A percentile compares a stretch with the other conserved stretches of the same genome.
Conservation (phyloP, 2,797 vertebrate genomes). For the Chelonia mydas region DNA sequence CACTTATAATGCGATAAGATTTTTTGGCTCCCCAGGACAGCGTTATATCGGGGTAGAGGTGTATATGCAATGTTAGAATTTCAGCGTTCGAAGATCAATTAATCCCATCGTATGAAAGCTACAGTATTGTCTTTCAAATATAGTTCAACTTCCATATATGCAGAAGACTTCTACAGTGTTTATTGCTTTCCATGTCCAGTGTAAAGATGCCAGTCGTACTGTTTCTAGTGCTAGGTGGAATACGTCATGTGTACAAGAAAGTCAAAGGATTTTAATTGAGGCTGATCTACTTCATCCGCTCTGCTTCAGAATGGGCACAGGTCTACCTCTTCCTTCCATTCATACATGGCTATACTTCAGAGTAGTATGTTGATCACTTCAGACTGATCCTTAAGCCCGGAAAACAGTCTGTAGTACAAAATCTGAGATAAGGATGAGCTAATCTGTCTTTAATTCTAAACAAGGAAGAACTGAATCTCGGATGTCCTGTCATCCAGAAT, state of each 20-base stretch:
- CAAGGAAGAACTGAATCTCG: not conserved
- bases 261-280: not conserved
- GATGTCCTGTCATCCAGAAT: not conserved
- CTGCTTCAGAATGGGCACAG: not conserved
- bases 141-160: not conserved
- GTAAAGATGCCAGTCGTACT: not conserved
- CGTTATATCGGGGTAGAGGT: too few species aligned
- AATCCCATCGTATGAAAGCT: not conserved
- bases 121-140: not conserved
- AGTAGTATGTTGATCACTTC: not conserved
- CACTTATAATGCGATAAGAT: too few species aligned
- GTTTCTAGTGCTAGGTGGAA: not conserved
- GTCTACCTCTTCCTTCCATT: not conserved
- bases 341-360: not conserved
- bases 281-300: not conserved
- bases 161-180: not conserved
- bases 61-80: not conserved
- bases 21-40: too few species aligned
- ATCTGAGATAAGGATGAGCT: not conserved
- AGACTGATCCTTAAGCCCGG: not conserved
- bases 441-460: conserved; percentile 24
- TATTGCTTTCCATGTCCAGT: not conserved
- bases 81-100: not conserved
- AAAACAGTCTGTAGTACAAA: not conserved
- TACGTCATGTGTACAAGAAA: not conserved